Percentiles rank a stretch among this genome's conserved stretches.
These are phyloP conservation scores for Dione vanillae DNA, from an alignment of 2,888 invertebrate species.

Conservation along the genomic window DNA sequence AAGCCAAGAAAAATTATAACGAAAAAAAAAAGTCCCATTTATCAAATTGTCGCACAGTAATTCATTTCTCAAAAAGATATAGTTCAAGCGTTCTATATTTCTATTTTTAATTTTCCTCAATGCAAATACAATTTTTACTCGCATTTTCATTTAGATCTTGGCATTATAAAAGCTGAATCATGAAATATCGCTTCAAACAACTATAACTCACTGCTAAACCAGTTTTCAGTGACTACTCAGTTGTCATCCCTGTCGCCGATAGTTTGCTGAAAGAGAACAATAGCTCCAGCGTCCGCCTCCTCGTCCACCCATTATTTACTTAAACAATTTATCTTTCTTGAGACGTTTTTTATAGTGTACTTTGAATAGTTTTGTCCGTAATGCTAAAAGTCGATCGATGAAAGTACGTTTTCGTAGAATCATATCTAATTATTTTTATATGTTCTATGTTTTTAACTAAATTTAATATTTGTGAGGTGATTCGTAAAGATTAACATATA, in stretches of 20 bases:
- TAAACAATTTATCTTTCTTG: slow-evolving; percentile 25
- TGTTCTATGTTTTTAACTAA: too few relatives aligned
- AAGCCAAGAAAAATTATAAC: too few relatives aligned
- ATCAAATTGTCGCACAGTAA: too few relatives aligned
- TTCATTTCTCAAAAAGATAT: not conserved
- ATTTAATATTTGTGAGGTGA: too few relatives aligned
- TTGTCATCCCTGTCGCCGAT: slow-evolving; percentile 32
- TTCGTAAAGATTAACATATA: too few relatives aligned
- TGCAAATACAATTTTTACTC: not conserved
- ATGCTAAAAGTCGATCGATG: not conserved
- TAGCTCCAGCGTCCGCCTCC: slow-evolving; percentile 26
- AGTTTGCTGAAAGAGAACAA: slow-evolving; percentile 33
- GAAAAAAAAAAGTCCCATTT: too few relatives aligned
- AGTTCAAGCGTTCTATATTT: not conserved
- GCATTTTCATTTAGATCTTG: not conserved
- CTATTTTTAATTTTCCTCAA: not conserved
- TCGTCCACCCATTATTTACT: slow-evolving; percentile 26
- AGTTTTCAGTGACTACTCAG: slow-evolving; percentile 15
- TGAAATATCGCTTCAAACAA: slow-evolving; percentile 1
- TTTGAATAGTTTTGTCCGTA: not conserved
- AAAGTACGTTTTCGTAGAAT: too few relatives aligned
- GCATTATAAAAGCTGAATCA: slow-evolving; percentile 14
- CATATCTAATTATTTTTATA: too few relatives aligned
- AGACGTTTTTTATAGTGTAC: slow-evolving; percentile 1
- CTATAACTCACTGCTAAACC: slow-evolving; percentile 25